A percentile compares a stretch with the other conserved stretches of the same genome.
phyloP scores from a whole-genome alignment of 1,140 invertebrate species.

The Ceratitis capitata region DNA sequence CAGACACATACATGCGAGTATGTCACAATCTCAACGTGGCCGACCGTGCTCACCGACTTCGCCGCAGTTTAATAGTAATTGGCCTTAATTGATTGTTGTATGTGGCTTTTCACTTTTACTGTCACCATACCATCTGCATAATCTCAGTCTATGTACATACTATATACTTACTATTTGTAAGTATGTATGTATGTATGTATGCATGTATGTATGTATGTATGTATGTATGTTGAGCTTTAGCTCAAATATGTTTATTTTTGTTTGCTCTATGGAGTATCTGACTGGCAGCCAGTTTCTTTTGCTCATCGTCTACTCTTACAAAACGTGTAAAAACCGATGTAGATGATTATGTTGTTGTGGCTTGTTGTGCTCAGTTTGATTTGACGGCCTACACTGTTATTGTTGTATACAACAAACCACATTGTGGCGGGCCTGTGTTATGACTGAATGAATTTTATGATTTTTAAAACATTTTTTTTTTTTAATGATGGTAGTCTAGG shows the following conservation, averaged over 20 bases:
- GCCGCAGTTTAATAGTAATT: slow-evolving; percentile 2
- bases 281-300: neutral
- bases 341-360: neutral
- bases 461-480: too few species aligned
- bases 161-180: neutral
- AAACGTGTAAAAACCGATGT: neutral
- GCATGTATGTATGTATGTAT: too few species aligned
- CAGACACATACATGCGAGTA: too few species aligned
- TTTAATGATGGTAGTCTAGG: too few species aligned
- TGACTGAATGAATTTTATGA: too few species aligned
- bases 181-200: too few species aligned
- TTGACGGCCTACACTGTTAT: too few species aligned
- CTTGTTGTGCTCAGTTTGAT: neutral
- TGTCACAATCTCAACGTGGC: too few species aligned
- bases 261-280: neutral
- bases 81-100: slow-evolving; percentile 31
- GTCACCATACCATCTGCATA: neutral
- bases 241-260: neutral
- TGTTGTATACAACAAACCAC: too few species aligned
- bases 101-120: slow-evolving; percentile 34
- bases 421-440: too few species aligned
- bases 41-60: too few species aligned
- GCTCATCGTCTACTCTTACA: neutral
- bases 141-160: neutral
- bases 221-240: too few species aligned